Conservation (phyloP, 1,140 invertebrate genomes). For the Drosophila murphyi region DNA sequence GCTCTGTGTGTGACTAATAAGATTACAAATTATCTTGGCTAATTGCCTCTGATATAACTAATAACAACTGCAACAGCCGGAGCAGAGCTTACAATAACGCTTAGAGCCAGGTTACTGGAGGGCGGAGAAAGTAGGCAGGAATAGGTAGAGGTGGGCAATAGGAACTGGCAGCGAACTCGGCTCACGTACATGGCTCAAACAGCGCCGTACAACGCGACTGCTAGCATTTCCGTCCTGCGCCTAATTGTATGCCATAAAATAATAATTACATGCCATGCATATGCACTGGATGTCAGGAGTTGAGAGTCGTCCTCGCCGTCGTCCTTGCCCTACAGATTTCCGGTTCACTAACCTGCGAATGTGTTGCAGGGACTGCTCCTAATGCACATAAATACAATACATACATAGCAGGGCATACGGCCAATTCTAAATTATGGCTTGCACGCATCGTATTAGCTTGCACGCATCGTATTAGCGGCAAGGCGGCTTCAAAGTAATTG, state of each 20-base stretch:
- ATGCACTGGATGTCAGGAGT: conserved; percentile 39
- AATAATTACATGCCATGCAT: conserved; percentile 76
- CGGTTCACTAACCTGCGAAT: conserved; percentile 25
- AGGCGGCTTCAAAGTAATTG: conserved; percentile 2
- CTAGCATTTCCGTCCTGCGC: conserved; percentile 42
- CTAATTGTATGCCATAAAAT: conserved; percentile 80
- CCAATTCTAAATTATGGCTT: conserved; percentile 2
- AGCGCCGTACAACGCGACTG: conserved; percentile 35
- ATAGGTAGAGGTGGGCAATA: not conserved
- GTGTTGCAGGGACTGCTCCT: conserved; percentile 3
- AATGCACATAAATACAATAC: not conserved
- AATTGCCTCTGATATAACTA: conserved; percentile 79
- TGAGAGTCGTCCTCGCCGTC: not conserved
- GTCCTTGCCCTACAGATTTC: conserved; percentile 16
- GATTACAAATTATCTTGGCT: conserved; percentile 76
- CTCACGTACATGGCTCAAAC: conserved; percentile 18
- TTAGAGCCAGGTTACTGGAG: not conserved
- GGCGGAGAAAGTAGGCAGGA: not conserved
- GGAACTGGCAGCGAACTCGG: not conserved
- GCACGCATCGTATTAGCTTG: conserved; percentile 10
- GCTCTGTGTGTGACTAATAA: conserved; percentile 52
- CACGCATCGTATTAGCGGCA: conserved; percentile 10
- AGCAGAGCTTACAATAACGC: conserved; percentile 23
- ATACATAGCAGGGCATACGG: not conserved
- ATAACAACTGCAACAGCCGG: conserved; percentile 65